These are phyloP conservation scores for Lota lota DNA, from an alignment of 2,113 vertebrate genomes.

Conservation along the genomic window DNA sequence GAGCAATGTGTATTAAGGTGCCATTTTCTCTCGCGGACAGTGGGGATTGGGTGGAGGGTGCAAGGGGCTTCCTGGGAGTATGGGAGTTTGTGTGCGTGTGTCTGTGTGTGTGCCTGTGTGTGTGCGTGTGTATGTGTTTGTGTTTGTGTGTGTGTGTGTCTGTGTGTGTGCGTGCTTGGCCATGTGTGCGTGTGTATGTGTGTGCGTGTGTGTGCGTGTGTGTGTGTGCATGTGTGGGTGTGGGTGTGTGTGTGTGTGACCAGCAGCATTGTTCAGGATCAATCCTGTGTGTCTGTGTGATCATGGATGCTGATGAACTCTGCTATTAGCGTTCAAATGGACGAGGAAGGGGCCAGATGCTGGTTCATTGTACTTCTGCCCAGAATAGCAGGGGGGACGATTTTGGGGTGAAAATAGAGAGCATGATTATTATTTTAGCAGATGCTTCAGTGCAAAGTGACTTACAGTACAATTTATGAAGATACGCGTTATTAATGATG, in stretches of 20 bases:
- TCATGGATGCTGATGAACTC: neutral
- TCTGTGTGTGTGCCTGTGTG: no score
- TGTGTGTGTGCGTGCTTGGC: neutral
- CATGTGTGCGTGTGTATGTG: neutral
- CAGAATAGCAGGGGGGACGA: neutral
- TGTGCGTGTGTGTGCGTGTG: neutral
- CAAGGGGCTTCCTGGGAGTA: no score
- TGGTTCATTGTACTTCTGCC: neutral
- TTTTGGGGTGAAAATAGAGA: no score
- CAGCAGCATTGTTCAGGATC: no score
- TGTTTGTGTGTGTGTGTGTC: neutral
- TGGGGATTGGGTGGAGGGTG: no score
- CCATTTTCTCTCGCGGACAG: no score
- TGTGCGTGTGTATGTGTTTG: neutral
- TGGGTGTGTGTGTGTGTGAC: neutral
- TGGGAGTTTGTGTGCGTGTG: no score
- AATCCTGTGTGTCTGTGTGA: neutral
- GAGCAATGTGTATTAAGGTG: no score
- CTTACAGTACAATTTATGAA: no score
- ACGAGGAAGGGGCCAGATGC: neutral
- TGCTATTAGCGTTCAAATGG: neutral
- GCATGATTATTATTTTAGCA: no score
- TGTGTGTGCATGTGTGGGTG: neutral
- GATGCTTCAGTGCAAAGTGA: no score
- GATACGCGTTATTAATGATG: no score